phyloP scores from a whole-genome alignment of 2,113 vertebrate species.

The Lepus europaeus region DNA sequence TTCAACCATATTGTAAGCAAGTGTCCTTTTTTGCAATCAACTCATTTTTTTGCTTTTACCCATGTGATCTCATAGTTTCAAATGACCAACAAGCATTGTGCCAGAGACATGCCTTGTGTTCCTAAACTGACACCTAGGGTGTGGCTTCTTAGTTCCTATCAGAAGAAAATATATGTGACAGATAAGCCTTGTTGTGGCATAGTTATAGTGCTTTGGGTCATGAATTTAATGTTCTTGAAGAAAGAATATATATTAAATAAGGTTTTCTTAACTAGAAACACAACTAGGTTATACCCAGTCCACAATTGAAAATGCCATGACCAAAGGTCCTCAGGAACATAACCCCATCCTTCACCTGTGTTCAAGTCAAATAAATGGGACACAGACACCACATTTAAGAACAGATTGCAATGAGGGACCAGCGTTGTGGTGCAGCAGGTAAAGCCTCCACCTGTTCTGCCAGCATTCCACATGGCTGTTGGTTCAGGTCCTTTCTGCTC shows the following conservation, averaged over 20 bases:
- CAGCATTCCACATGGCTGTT: no score
- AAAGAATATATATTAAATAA: background rate
- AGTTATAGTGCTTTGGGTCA: background rate
- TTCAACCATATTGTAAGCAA: background rate
- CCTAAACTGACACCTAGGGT: background rate
- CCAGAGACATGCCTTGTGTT: background rate
- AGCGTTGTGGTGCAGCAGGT: no score
- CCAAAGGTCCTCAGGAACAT: background rate
- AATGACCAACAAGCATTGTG: background rate
- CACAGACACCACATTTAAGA: background rate
- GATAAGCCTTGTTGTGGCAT: background rate
- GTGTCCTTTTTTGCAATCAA: background rate
- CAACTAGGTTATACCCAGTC: background rate
- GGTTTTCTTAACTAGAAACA: background rate
- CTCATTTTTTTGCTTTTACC: background rate
- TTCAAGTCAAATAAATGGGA: background rate
- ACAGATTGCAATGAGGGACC: no score
- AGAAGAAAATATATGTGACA: background rate
- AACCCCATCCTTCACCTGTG: background rate
- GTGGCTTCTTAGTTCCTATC: background rate
- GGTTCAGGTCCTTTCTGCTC: no score
- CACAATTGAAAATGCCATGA: background rate
- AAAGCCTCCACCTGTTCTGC: no score
- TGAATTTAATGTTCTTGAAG: constrained; percentile 2
- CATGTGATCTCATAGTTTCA: background rate